Evolutionary conservation across 23 tunicate species (phyloP), one percentile per base, ranked within the genome.

Genomic region (Styela clava): DNA sequence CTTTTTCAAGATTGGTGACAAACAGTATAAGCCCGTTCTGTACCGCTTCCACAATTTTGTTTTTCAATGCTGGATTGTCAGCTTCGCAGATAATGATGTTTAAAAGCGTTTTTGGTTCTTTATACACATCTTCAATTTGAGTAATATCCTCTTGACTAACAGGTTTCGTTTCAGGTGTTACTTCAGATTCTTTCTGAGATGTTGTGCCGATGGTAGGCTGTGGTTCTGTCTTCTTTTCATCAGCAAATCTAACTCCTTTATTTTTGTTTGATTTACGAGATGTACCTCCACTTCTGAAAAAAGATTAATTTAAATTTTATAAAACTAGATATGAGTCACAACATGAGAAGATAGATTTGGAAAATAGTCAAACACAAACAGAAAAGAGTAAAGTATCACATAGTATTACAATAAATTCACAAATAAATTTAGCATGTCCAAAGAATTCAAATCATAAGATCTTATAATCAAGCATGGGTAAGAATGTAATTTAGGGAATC

Each of bases 1-100:
- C 70, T 25, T 73, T 86, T 69, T 89, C 95, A 20, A 85, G 34
- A 74, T 89, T 69, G 18, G 83, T 85, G 16, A 89, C 63, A 26
- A 85, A 68, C 36, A 89, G 33, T 34, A 69, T 35, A 16, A 83
- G 80, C 2, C 95, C 95, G 31, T 69, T 34, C 3, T 65, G 12
- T 16, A 61, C 37, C 2, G 95, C 89, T 24, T 74, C 79, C 1
- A 44, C 72, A 5, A 91, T 61, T 20, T 78, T 30, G 21, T 62
- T 12, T 1, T 84, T 32, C 24, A 91, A 68, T 0, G 31, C 2
- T 12, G 61, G 74, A 36, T 91, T 84, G 22, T 89, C 84, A 3
- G 90, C 79, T 52, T 62, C 73, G 78, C 97, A 91, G 16, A 86
- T 76, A 81, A 76, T 27, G 0, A 76, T 29, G 0, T 76, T 76